Evolutionary conservation across 2,113 vertebrate genomes (phyloP).

Genomic region (Lepus americanus): DNA sequence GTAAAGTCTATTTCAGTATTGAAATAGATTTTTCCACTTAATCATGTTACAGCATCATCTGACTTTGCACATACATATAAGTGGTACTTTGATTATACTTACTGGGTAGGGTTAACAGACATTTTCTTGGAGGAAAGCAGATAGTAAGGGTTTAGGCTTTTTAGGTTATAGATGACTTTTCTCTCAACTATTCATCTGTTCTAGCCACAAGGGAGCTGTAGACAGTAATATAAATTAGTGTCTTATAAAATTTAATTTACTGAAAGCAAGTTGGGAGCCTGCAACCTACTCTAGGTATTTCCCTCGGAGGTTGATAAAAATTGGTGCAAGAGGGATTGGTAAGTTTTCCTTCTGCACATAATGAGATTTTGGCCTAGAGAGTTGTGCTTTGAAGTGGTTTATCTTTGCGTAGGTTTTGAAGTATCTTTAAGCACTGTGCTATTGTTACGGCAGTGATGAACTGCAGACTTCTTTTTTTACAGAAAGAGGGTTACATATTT

Average conservation of each 20-base stretch:
- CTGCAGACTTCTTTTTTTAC: neutral
- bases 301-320: neutral
- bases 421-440: neutral
- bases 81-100: neutral
- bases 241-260: neutral
- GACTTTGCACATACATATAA: neutral
- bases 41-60: neutral
- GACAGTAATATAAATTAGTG: neutral
- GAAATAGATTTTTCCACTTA: neutral
- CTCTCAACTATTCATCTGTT: neutral
- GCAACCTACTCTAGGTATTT: neutral
- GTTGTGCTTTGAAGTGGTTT: neutral
- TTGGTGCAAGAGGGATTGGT: neutral
- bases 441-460: neutral
- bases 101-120: neutral
- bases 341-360: neutral
- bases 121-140: conserved; percentile 12
- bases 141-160: neutral
- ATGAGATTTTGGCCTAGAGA: neutral
- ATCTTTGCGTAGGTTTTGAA: neutral
- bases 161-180: neutral
- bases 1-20: neutral
- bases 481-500: neutral
- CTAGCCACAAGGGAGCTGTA: neutral
- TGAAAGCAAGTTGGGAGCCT: neutral